Conservation (phyloP, 2,888 invertebrate genomes). For the Chromoteleia sp. region DNA sequence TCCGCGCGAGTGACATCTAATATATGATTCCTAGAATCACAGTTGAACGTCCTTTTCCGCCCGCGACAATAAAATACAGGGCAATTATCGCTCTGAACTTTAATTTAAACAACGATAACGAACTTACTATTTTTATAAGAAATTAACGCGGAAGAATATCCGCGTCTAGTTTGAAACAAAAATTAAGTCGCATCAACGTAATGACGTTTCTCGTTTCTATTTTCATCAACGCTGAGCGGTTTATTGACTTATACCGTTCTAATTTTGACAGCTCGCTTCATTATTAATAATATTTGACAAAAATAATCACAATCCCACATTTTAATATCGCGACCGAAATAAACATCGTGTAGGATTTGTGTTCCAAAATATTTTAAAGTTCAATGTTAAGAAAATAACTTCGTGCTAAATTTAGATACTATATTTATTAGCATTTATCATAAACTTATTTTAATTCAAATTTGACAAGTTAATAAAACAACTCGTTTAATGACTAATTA, state of each 20-base stretch:
- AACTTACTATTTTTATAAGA: slow-evolving; percentile 10
- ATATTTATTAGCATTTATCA: no score
- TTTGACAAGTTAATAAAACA: slow-evolving; percentile 1
- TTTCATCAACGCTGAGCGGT: slow-evolving; percentile 36
- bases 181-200: slow-evolving; percentile 28
- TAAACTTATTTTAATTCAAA: no score
- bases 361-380: slow-evolving; percentile 15
- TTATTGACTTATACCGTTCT: slow-evolving; percentile 53
- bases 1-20: slow-evolving; percentile 42
- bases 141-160: slow-evolving; percentile 2
- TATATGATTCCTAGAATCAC: slow-evolving; percentile 37
- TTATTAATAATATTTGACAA: slow-evolving; percentile 44
- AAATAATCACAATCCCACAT: slow-evolving; percentile 27
- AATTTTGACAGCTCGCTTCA: slow-evolving; percentile 23
- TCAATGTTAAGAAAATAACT: slow-evolving; percentile 1
- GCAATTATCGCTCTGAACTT: background rate
- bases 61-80: slow-evolving; percentile 5
- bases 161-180: background rate
- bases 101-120: background rate
- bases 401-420: background rate
- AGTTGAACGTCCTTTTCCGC: slow-evolving; percentile 49
- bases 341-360: no score
- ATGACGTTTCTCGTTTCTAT: slow-evolving; percentile 43
- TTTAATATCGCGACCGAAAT: slow-evolving; percentile 12
- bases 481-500: no score